A percentile compares a stretch with the other conserved stretches of the same genome.
phyloP scores from a whole-genome alignment of 1,140 invertebrate species.

The Scaptomyza pallida region DNA sequence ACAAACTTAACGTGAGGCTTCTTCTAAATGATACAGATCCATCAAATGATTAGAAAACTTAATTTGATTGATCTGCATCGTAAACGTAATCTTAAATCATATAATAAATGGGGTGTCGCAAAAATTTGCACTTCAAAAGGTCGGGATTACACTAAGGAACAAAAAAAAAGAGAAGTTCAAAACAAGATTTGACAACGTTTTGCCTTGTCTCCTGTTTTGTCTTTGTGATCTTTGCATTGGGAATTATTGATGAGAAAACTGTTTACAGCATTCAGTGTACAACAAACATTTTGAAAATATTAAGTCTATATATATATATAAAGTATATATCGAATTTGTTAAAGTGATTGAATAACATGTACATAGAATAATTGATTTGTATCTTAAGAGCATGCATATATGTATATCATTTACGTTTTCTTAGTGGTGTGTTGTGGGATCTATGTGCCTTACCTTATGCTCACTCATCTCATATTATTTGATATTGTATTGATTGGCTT shows the following conservation, averaged over 20 bases:
- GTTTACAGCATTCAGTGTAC: conserved; percentile 55
- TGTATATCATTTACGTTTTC: conserved; percentile 43
- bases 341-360: conserved; percentile 43
- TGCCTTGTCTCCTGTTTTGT: conserved; percentile 27
- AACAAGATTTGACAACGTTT: conserved; percentile 23
- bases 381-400: conserved; percentile 52
- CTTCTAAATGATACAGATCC: conserved; percentile 25
- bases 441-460: conserved; percentile 81
- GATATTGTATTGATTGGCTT: conserved; percentile 65
- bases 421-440: conserved; percentile 41
- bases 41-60: conserved; percentile 5
- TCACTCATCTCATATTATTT: conserved; percentile 81
- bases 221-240: conserved; percentile 28
- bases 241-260: conserved; percentile 45
- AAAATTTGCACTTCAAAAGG: conserved; percentile 33
- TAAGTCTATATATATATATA: too few species aligned
- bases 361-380: conserved; percentile 32
- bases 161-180: background rate
- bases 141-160: conserved; percentile 30
- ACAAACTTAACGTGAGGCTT: conserved; percentile 40
- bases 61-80: conserved; percentile 26
- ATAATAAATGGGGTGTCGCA: conserved; percentile 36
- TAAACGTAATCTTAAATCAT: conserved; percentile 28
- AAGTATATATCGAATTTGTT: conserved; percentile 38
- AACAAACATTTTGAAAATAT: conserved; percentile 50